Conservation (phyloP, 2,797 vertebrate genomes). For the Phataginus tricuspis region DNA sequence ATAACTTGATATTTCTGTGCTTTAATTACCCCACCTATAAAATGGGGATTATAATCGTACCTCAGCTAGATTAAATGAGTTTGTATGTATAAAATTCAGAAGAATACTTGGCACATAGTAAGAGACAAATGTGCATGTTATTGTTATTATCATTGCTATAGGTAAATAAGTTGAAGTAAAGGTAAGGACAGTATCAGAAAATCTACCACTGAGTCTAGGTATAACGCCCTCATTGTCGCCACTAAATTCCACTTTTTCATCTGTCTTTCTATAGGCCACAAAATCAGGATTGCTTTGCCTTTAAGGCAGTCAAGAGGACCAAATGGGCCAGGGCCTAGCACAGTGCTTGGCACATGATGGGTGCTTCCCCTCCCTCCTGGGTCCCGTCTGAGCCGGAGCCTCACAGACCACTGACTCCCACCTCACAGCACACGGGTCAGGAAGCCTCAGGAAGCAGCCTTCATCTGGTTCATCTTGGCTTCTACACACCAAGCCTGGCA, state of each 20-base stretch:
- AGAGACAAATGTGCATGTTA: neutral
- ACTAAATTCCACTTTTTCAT: neutral
- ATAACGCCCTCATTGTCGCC: neutral
- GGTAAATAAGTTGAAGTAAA: neutral
- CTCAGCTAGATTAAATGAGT: neutral
- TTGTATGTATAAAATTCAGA: neutral
- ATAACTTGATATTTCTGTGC: neutral
- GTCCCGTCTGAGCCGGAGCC: neutral
- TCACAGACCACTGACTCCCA: neutral
- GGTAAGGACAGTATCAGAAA: neutral
- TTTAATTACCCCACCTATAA: neutral
- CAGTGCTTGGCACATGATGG: accelerated
- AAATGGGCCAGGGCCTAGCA: neutral
- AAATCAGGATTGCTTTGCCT: neutral
- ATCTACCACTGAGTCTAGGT: neutral
- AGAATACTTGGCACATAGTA: neutral
- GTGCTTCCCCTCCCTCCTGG: neutral
- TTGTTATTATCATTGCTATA: neutral
- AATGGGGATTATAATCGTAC: neutral
- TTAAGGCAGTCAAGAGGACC: neutral
- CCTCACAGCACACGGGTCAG: neutral
- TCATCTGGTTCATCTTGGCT: neutral
- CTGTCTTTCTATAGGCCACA: neutral
- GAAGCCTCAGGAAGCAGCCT: neutral
- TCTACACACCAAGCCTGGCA: neutral